Percentiles rank a stretch among this genome's conserved stretches.
Evolutionary conservation across 2,888 invertebrate species (phyloP).

Genomic region (Ligdia adustata): DNA sequence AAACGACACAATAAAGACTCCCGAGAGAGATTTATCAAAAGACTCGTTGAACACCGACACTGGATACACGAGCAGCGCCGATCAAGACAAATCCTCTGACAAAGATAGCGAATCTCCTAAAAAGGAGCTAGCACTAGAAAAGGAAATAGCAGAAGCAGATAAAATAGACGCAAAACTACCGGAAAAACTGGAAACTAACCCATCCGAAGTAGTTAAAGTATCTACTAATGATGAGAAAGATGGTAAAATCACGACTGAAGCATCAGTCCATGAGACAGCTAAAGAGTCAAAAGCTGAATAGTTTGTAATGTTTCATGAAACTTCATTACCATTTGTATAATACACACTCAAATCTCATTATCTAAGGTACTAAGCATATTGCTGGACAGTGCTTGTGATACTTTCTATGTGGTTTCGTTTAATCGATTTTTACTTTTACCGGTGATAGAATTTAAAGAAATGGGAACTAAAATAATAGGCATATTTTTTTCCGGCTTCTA

Average conservation of each 20-base stretch:
- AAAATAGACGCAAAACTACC: background rate
- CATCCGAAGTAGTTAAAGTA: background rate
- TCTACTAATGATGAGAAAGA: background rate
- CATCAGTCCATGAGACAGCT: background rate
- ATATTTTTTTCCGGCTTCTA: too few species aligned
- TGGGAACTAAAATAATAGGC: too few species aligned
- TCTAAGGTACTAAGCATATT: conserved; percentile 33
- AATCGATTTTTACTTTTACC: too few species aligned
- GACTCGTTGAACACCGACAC: conserved; percentile 58
- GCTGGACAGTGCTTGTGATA: conserved; percentile 36
- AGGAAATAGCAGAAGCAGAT: conserved; percentile 1
- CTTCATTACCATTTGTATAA: conserved; percentile 35
- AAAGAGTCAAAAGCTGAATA: conserved; percentile 23
- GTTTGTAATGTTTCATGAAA: conserved; percentile 12
- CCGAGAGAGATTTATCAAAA: conserved; percentile 55
- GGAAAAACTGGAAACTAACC: background rate
- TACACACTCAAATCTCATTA: conserved; percentile 34
- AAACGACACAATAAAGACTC: conserved; percentile 47
- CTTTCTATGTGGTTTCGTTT: conserved; percentile 24
- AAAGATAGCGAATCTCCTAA: conserved; percentile 14
- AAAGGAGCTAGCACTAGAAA: conserved; percentile 1
- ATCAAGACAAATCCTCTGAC: conserved; percentile 27
- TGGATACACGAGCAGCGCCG: conserved; percentile 50
- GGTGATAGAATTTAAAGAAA: too few species aligned
- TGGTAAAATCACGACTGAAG: background rate